These are phyloP conservation scores for Ophiodon elongatus DNA, from an alignment of 2,113 vertebrate genomes.

Conservation along the genomic window DNA sequence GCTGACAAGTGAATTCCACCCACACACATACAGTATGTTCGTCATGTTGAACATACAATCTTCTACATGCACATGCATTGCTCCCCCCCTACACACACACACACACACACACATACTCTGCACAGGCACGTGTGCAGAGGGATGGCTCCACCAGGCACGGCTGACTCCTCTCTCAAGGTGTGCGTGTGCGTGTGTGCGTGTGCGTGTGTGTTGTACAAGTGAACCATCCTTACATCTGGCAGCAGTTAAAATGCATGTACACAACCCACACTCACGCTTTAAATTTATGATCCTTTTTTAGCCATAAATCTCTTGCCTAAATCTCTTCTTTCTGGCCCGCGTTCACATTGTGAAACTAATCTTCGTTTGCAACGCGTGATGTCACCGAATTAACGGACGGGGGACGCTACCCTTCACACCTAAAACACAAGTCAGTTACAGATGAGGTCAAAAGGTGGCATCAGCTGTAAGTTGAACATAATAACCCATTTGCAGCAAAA, in stretches of 20 bases:
- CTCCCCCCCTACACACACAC: no score
- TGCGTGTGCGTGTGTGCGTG: slow-evolving; percentile 5
- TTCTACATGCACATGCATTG: slow-evolving; percentile 3
- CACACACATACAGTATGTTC: not conserved
- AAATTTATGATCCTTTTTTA: slow-evolving; percentile 22
- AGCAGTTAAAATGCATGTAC: slow-evolving; percentile 48
- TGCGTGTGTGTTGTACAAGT: slow-evolving; percentile 27
- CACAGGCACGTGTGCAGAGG: slow-evolving; percentile 26
- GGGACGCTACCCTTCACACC: slow-evolving; percentile 24
- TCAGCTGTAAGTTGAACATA: not conserved
- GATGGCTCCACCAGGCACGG: slow-evolving; percentile 74
- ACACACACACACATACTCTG: not conserved
- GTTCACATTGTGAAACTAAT: slow-evolving; percentile 36
- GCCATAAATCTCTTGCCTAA: slow-evolving; percentile 36
- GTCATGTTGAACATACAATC: not conserved
- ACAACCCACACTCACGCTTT: slow-evolving; percentile 2
- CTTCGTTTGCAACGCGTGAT: slow-evolving; percentile 31
- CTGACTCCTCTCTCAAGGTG: slow-evolving; percentile 55
- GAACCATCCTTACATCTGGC: slow-evolving; percentile 62
- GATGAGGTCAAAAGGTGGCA: slow-evolving; percentile 9
- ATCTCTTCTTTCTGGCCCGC: slow-evolving; percentile 5
- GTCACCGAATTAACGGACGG: slow-evolving; percentile 23
- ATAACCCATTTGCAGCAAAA: not conserved
- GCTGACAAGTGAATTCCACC: not conserved
- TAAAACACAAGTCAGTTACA: slow-evolving; percentile 21